These are phyloP conservation scores for Myotis findleyi DNA, from an alignment of 2,797 vertebrate genomes.

Conservation along the genomic window DNA sequence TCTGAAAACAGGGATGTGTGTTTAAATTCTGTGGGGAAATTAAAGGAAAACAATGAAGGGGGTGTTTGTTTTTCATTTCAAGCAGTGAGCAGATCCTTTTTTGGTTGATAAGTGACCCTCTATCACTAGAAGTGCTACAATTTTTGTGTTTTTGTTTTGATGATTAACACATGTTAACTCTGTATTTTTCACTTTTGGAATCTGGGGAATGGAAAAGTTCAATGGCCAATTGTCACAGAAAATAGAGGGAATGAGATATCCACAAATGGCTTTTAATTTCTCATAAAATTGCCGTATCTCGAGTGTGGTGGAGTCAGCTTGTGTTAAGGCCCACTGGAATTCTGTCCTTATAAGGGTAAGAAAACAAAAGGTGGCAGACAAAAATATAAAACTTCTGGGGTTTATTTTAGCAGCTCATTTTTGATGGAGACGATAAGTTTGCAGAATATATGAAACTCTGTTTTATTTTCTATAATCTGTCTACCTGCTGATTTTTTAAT, in stretches of 20 bases:
- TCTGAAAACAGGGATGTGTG: not conserved
- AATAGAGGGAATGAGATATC: slow-evolving; percentile 6
- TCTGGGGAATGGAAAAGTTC: slow-evolving; percentile 11
- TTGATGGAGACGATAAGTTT: slow-evolving; percentile 75
- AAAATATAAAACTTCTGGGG: slow-evolving; percentile 78
- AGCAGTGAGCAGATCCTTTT: not conserved
- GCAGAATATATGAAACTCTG: slow-evolving; percentile 81
- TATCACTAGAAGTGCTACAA: not conserved
- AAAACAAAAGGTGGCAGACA: slow-evolving; percentile 80
- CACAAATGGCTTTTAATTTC: not conserved
- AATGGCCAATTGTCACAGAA: slow-evolving; percentile 35
- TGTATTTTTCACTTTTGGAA: slow-evolving; percentile 38
- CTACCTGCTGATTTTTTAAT: slow-evolving; percentile 86
- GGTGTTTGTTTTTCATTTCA: not conserved
- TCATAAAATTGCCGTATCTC: not conserved
- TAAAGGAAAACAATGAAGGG: slow-evolving; percentile 10
- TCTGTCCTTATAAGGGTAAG: not conserved
- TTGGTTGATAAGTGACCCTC: not conserved
- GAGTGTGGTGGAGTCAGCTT: not conserved
- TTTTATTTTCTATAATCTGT: slow-evolving; percentile 86
- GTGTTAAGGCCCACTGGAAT: not conserved
- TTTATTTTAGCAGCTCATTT: slow-evolving; percentile 85
- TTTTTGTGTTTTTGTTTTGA: slow-evolving; percentile 40
- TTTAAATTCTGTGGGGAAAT: not conserved
- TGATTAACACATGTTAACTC: not conserved